Conservation (phyloP, 2,113 vertebrate species). For the Synchiropus splendidus region DNA sequence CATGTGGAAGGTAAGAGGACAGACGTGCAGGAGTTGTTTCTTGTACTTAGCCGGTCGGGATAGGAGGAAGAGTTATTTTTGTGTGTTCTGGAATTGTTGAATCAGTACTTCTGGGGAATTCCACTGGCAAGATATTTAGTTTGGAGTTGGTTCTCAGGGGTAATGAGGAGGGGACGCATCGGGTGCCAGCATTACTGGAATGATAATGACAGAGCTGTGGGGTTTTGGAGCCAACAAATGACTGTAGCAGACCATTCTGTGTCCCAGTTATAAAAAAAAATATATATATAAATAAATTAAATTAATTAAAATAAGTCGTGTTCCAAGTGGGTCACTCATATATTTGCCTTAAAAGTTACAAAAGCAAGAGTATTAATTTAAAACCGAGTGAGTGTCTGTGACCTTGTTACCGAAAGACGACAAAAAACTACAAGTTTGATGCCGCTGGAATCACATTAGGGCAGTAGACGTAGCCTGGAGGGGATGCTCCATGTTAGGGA, state of each 20-base stretch:
- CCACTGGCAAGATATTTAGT: background rate
- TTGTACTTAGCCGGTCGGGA: background rate
- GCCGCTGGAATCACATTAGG: conserved; percentile 23
- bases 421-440: conserved; percentile 4
- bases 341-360: no score
- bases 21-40: background rate
- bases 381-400: conserved; percentile 22
- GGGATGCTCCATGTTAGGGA: conserved; percentile 22
- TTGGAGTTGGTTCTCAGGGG: conserved; percentile 17
- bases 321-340: no score
- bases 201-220: conserved; percentile 55
- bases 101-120: conserved; percentile 20
- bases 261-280: background rate
- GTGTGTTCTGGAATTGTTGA: no score
- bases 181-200: conserved; percentile 36
- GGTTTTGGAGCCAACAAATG: conserved; percentile 24
- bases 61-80: no score
- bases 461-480: conserved; percentile 22
- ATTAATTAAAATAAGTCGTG: no score
- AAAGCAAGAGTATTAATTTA: no score
- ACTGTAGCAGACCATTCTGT: conserved; percentile 22
- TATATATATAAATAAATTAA: no score
- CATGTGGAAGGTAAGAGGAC: conserved; percentile 63
- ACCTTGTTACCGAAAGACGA: no score
- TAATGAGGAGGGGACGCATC: conserved; percentile 22